A percentile compares a stretch with the other conserved stretches of the same genome.
These are phyloP conservation scores for Carlito syrichta DNA, from an alignment of 2,113 vertebrate species.

Conservation along the genomic window DNA sequence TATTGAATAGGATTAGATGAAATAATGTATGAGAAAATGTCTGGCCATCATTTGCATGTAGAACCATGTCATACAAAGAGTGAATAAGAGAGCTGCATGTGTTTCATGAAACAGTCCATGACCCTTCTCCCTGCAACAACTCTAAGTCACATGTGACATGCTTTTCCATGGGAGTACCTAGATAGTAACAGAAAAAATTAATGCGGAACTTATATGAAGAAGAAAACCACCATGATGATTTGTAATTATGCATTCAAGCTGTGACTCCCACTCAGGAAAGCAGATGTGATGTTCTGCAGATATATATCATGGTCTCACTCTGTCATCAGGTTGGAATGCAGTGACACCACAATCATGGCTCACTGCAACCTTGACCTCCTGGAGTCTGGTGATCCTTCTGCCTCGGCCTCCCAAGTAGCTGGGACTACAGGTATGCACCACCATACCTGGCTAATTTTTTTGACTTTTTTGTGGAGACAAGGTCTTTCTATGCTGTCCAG, in stretches of 20 bases:
- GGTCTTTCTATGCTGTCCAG: too few relatives aligned
- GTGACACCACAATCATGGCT: too few relatives aligned
- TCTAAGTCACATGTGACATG: neutral
- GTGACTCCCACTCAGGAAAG: neutral
- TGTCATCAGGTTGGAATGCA: too few relatives aligned
- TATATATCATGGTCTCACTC: too few relatives aligned
- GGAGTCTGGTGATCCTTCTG: too few relatives aligned
- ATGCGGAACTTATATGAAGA: neutral
- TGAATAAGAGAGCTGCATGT: neutral
- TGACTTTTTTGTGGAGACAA: too few relatives aligned
- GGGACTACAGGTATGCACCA: too few relatives aligned
- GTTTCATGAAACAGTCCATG: neutral
- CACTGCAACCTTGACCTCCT: too few relatives aligned
- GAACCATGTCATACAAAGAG: neutral
- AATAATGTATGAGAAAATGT: neutral
- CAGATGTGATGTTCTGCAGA: neutral
- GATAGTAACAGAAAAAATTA: neutral
- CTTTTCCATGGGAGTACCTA: neutral
- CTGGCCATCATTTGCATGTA: neutral
- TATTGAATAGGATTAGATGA: neutral
- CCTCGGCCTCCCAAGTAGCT: too few relatives aligned
- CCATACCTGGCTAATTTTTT: too few relatives aligned
- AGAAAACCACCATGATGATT: neutral
- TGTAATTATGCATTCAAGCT: neutral
- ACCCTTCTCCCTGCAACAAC: neutral